Evolutionary conservation across 2,113 vertebrate genomes (phyloP).

Genomic region (Ptilonorhynchus violaceus): DNA sequence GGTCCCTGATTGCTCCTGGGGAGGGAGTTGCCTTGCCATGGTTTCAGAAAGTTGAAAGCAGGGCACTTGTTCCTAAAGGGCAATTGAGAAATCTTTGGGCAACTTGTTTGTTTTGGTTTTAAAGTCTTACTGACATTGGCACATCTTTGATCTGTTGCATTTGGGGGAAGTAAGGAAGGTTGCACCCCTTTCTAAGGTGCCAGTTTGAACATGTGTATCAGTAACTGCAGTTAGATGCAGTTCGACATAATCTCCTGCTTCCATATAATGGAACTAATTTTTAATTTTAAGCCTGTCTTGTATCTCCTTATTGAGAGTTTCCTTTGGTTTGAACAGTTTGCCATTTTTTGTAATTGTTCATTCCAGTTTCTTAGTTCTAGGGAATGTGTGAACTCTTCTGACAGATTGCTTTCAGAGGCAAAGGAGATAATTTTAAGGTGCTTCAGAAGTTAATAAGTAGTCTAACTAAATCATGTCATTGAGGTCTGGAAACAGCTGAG

Average conservation of each 20-base stretch:
- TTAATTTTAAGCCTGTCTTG: not conserved
- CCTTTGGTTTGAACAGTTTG: not conserved
- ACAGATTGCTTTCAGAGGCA: not conserved
- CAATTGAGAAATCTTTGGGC: conserved; percentile 1
- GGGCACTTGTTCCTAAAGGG: not conserved
- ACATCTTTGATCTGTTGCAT: not conserved
- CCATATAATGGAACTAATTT: not conserved
- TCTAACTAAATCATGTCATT: not conserved
- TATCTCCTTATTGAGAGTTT: not conserved
- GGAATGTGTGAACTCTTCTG: not conserved
- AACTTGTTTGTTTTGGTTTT: conserved; percentile 21
- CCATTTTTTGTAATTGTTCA: not conserved
- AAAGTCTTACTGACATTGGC: not conserved
- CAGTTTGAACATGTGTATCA: not conserved
- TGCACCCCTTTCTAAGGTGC: not conserved
- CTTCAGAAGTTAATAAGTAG: conserved; percentile 3
- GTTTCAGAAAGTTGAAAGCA: conserved; percentile 1
- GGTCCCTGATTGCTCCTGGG: not conserved
- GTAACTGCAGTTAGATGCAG: not conserved
- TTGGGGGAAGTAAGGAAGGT: not conserved
- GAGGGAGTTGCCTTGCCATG: not conserved
- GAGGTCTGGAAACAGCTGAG: not conserved
- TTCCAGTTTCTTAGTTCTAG: not conserved
- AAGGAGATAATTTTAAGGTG: conserved; percentile 16
- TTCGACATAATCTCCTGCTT: not conserved